Evolutionary conservation across 2,797 vertebrate genomes (phyloP).

Genomic region (Characodon lateralis): DNA sequence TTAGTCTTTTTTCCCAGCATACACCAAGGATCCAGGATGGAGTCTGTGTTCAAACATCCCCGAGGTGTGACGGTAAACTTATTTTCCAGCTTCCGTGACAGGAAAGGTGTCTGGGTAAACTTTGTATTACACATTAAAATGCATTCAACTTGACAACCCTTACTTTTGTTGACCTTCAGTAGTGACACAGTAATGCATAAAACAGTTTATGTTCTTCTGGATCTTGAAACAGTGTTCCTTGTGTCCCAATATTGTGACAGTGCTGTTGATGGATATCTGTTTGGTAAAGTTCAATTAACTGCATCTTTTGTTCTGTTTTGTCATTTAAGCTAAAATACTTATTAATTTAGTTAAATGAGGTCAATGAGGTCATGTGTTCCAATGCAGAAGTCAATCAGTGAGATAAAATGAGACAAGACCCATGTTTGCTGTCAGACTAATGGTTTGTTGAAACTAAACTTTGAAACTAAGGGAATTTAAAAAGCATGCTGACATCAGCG

Average conservation of each 20-base stretch:
- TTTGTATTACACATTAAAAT: conserved; percentile 24
- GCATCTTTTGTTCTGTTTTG: background rate
- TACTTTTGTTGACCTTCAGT: conserved; percentile 14
- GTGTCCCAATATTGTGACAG: background rate
- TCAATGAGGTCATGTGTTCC: background rate
- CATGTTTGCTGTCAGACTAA: background rate
- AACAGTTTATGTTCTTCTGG: background rate
- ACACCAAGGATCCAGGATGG: background rate
- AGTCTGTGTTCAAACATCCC: conserved; percentile 28
- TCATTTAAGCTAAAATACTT: background rate
- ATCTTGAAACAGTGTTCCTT: background rate
- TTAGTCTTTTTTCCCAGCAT: background rate
- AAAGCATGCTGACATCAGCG: background rate
- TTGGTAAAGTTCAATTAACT: background rate
- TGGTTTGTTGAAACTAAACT: background rate
- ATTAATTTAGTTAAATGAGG: background rate
- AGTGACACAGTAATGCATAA: background rate
- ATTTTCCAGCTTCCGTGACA: conserved; percentile 14
- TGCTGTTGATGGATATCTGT: background rate
- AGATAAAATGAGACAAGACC: background rate
- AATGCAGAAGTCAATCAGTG: background rate
- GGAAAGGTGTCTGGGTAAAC: conserved; percentile 43
- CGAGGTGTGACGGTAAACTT: conserved; percentile 31
- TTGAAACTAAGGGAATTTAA: background rate
- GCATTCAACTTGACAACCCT: conserved; percentile 11